Evolutionary conservation across 1,140 invertebrate species (phyloP), one percentile per base, ranked within the genome.

Genomic region (Drosophila asahinai): DNA sequence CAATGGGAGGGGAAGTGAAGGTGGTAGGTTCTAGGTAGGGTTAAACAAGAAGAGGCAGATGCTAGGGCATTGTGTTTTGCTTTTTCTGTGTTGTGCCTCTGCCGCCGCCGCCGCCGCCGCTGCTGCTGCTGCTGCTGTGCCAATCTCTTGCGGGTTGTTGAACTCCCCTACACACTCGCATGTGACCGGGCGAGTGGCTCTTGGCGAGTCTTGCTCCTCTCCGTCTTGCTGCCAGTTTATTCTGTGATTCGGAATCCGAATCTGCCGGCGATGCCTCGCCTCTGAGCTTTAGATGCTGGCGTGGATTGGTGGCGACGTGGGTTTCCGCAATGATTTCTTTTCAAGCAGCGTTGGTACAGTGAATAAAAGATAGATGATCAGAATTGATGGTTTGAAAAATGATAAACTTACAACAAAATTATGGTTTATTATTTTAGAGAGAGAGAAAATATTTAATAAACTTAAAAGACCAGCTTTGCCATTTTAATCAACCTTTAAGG

Each of bases 141-240:
- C 83, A 86, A 86, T 86, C 54, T 57, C 83, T 61, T 45, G 64
- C 58, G 77, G 83, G 77, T 86, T 89, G 77, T 86, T 86, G 83
- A 86, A 87, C 82, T 74, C 42, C 59, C 58, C 65, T 30, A 63
- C 45, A 59, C 48, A 66, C 55, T 60, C 36, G 66, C 68, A 66
- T 89, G 83, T 86, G 83, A 86, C 77, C 84, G 80, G 77, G 71
- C 81, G 81, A 87, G 83, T 87, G 83, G 77, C 81, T 87, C 77
- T 78, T 58, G 65, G 67, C 72, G 81, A 64, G 62, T 65, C 72
- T 54, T 60, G 42, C 47, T 67, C 38, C 27, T 33, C 36, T 64
- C 38, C 62, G 55, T 60, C 25, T 55, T 55, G 36, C 36, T 55
- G 36, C 36, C 58, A 36, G 63, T 63, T 65, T 33, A 33, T 61